Base-by-base conservation (phyloP, 2,888 invertebrate species). In the Aelia acuminata region DNA sequence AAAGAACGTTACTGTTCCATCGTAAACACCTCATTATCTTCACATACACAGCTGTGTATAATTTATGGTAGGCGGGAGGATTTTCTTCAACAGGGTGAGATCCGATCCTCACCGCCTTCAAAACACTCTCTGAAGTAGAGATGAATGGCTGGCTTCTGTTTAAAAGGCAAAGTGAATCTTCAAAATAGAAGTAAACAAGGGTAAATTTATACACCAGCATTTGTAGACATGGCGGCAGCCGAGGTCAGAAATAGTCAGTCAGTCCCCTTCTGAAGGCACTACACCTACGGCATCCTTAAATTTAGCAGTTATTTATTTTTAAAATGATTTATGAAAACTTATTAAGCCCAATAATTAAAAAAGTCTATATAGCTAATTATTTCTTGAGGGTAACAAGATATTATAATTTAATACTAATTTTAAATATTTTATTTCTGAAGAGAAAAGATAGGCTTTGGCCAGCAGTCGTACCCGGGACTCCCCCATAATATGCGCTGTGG, bases 121-220 rank as follows among this genome's bases (percentile, higher is more conserved):
- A 80, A 80, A 80, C 43, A 47, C n/a, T 47, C 80, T 80, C 80
- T 80, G 80, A 80, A 80, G 80, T 47, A 80, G 43, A 80, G 80
- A 80, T 80, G 80, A 80, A 80, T 80, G 80, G 80, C 43, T 47
- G 13, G 20, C 43, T 47, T 80, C 43, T 80, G 80, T 80, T 80
- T 80, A 80, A 80, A n/a, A 80, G 43, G 43, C 80, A 80, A 80
- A 80, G 80, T 80, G 80, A 80, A 80, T 80, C 80, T 80, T 80
- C 80, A 80, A 80, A 39, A 80, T 80, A 47, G 47, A 80, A 80
- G 43, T 80, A 80, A 80, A 80, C 80, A 47, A 2, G 7, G 43
- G n/a, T 80, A 80, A 80, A 80, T 80, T 80, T 80, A 80, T n/a
- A 80, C 11, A n/a, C 80, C 80, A n/a, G 80, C 43, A n/a, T 80